Evolutionary conservation across 2,113 vertebrate genomes (phyloP).

Genomic region (Bubo blakistoni): DNA sequence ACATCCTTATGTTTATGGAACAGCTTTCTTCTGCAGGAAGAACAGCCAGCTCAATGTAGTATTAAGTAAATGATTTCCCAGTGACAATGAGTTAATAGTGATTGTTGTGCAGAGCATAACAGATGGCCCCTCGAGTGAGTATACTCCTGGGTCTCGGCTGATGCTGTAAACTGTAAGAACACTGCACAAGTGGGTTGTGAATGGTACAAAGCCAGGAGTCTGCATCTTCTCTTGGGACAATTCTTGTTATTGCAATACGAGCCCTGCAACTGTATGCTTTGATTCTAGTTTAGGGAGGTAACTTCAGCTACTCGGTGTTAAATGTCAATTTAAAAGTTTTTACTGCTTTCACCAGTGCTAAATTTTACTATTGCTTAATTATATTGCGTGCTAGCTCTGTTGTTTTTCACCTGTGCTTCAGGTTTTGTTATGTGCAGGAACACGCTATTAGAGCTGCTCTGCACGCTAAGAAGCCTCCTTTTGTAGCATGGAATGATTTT

Average conservation of each 20-base stretch:
- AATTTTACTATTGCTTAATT: background rate
- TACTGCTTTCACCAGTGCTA: background rate
- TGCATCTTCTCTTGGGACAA: background rate
- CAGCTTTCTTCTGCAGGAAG: background rate
- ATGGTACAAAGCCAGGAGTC: background rate
- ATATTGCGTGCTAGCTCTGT: background rate
- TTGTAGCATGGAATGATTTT: background rate
- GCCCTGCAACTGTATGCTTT: fast-evolving
- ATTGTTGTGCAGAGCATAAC: conserved; percentile 9
- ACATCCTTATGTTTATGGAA: background rate
- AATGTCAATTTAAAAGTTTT: background rate
- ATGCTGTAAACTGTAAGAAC: background rate
- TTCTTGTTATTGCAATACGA: background rate
- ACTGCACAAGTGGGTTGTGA: background rate
- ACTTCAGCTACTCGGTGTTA: background rate
- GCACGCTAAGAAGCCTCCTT: background rate
- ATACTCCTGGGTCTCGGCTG: background rate
- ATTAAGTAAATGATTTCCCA: background rate
- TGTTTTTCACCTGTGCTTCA: background rate
- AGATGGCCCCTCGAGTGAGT: conserved; percentile 3
- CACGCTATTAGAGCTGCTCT: background rate
- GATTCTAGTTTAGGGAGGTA: background rate
- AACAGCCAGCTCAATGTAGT: background rate
- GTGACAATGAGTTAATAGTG: background rate
- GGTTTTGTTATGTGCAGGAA: background rate